Base-by-base conservation (phyloP, 2,797 vertebrate genomes). In the Avahi laniger region DNA sequence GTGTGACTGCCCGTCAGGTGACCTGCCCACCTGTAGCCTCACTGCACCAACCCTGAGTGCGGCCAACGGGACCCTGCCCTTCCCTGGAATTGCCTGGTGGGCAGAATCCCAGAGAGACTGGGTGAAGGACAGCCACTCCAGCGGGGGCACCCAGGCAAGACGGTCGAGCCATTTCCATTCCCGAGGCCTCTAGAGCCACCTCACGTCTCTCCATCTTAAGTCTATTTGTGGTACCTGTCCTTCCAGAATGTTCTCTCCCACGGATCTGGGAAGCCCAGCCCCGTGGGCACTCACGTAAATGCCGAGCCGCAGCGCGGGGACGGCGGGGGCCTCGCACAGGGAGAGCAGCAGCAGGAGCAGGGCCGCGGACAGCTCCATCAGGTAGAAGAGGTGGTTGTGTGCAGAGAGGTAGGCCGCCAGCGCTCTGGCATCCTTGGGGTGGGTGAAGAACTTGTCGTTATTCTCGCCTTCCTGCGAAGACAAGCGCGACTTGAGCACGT, bases 361-460 rank as follows among this genome's bases (percentile, higher is more conserved):
- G 0, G 99, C 99, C 0, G 99, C 99, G 94, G 99, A 97, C 97
- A 99, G 99, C 98, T 99, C 99, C 99, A 99, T 99, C 98, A 99
- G 98, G 98, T 99, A 99, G 98, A 99, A 99, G 95, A 99, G 98
- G 98, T 99, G 99, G 98, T 99, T 99, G 98, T 99, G 99, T 73
- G 98, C 99, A 87, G 99, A 99, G 98, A 99, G 99, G 99, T 99
- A 99, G 35, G 99, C 99, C 7, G 99, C 99, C 97, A 99, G 98
- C 0, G 99, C 99, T 96, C 98, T 99, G 91, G 99, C 99, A 97
- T 99, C 99, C 97, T 99, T 99, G 63, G 99, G 99, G 97, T 99
- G 99, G 15, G 99, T 99, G 98, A 99, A 99, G 98, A 99, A 99
- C 97, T 99, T 99, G 97, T 99, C 99, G 0, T 99, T 99, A 97